These are phyloP conservation scores for Pteronura brasiliensis DNA, from an alignment of 2,113 vertebrate genomes.

Conservation along the genomic window DNA sequence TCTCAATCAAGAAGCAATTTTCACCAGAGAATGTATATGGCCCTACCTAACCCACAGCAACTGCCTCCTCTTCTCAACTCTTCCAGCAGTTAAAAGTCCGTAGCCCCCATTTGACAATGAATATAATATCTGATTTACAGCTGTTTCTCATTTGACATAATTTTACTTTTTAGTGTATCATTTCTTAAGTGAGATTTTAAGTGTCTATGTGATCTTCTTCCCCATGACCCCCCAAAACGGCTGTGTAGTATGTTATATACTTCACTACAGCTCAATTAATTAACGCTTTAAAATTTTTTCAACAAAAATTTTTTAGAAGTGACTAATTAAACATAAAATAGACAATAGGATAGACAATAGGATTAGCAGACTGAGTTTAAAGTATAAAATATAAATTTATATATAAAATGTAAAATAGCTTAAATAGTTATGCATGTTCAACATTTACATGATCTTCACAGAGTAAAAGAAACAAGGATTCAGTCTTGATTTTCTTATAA, in stretches of 20 bases:
- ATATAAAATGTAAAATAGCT: not conserved
- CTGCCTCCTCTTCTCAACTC: not conserved
- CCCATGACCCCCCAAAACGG: not conserved
- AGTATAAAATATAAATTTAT: not conserved
- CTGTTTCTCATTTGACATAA: not conserved
- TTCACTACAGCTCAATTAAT: not conserved
- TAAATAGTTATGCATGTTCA: not conserved
- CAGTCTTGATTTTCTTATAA: not conserved
- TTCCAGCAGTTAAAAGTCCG: not conserved
- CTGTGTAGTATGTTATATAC: not conserved
- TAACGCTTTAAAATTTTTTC: conserved; percentile 3
- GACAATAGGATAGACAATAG: too few relatives aligned
- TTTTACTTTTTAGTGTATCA: not conserved
- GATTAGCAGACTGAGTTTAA: not conserved
- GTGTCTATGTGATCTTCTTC: not conserved
- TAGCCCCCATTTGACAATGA: not conserved
- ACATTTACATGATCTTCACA: not conserved
- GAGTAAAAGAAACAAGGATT: not conserved
- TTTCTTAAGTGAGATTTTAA: not conserved
- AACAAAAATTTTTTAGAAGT: not conserved
- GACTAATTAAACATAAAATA: not conserved
- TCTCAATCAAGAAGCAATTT: not conserved
- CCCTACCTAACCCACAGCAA: not conserved
- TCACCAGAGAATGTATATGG: not conserved
- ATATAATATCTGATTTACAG: not conserved